A percentile compares a stretch with the other conserved stretches of the same genome.
These are phyloP conservation scores for Eriocheir sinensis DNA, from an alignment of 1,140 invertebrate species.

Conservation along the genomic window DNA sequence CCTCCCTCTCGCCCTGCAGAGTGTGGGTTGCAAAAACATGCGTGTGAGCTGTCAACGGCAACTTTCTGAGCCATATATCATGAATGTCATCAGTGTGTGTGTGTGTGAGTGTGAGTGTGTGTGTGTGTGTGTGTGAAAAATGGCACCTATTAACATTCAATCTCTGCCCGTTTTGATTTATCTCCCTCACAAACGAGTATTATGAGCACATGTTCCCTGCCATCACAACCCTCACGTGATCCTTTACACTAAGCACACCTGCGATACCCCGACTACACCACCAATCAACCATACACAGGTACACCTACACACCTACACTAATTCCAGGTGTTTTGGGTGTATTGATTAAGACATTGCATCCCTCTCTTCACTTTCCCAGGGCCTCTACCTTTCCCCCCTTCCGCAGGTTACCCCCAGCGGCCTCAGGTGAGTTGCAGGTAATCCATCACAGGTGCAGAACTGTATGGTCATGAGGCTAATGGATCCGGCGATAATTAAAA, in stretches of 20 bases:
- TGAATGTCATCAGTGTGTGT: neutral
- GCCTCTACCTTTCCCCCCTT: neutral
- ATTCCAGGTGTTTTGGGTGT: neutral
- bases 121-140: slow-evolving; percentile 5
- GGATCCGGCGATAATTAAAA: neutral
- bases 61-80: neutral
- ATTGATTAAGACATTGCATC: neutral
- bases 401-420: neutral
- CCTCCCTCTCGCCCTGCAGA: neutral
- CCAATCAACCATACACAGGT: neutral
- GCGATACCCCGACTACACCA: neutral
- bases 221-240: neutral
- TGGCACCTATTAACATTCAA: slow-evolving; percentile 15
- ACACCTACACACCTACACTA: neutral
- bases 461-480: slow-evolving; percentile 8
- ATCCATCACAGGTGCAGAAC: neutral
- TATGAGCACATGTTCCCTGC: neutral
- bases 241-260: neutral
- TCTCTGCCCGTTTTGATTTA: neutral
- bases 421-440: neutral
- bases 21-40: slow-evolving; percentile 14
- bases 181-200: neutral
- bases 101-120: neutral
- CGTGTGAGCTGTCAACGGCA: neutral
- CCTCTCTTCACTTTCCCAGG: neutral